Base-by-base conservation (phyloP, 2,888 invertebrate genomes). In the Ernsta delagoae region DNA sequence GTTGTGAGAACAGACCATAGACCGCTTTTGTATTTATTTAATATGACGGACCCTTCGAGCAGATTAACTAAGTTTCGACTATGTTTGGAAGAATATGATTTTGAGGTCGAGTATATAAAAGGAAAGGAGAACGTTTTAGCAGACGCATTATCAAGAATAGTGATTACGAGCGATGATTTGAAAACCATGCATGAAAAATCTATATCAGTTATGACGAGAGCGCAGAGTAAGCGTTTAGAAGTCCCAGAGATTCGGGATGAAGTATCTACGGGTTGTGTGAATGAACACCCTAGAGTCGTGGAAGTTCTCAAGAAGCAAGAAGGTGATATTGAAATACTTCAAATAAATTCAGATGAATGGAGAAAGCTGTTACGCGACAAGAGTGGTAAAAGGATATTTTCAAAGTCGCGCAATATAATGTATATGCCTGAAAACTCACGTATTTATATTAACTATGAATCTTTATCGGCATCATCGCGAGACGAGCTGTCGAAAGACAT, bases 11-110 rank as follows among this genome's bases (percentile, higher is more conserved):
- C 41, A 7, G 41, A 41, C 8, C 41, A 41, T 8, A 41, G 8
- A 41, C 41, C 41, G 3, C 8, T 41, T 8, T 3, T 41, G 6
- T 41, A 45, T n/a, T n/a, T 45, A 45, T 45, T 45, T n/a, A 45
- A n/a, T 45, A 45, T 45, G 45, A 45, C 45, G n/a, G n/a, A 45
- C 45, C 45, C 45, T 45, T 45, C 45, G n/a, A 45, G 45, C n/a
- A 11, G 45, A 4, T 45, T 45, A n/a, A 45, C 45, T 45, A 45
- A 45, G 5, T 45, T 45, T 45, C 11, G 45, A n/a, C n/a, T 45
- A n/a, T 45, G 45, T n/a, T 45, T 45, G n/a, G 45, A 45, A 45
- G 45, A 45, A n/a, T 45, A 45, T 5, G n/a, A 45, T n/a, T 45
- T 45, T 45, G n/a, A 45, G n/a, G 45, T 45, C 4, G n/a, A n/a